These are phyloP conservation scores for Balearica regulorum DNA, from an alignment of 2,797 vertebrate genomes.

Conservation along the genomic window DNA sequence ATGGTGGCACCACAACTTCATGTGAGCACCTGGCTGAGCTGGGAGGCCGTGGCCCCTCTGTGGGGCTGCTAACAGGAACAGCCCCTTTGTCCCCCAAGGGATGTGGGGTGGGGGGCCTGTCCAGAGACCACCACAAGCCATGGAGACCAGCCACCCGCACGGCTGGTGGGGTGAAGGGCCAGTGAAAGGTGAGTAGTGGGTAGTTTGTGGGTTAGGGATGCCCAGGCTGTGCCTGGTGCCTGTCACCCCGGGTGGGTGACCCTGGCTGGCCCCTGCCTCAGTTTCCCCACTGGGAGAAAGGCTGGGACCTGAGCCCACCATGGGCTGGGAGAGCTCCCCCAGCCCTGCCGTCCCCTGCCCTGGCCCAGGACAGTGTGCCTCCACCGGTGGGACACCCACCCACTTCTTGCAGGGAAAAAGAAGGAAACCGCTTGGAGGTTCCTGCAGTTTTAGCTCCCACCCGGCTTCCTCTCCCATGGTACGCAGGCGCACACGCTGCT, in stretches of 20 bases:
- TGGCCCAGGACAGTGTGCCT: background rate
- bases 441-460: background rate
- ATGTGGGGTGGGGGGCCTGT: background rate
- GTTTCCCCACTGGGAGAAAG: background rate
- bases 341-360: background rate
- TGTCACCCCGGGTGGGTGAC: background rate
- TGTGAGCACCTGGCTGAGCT: background rate
- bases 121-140: background rate
- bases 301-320: background rate
- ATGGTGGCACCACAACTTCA: background rate
- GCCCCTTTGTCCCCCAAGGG: background rate
- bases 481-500: fast-evolving
- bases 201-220: background rate
- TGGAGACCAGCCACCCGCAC: fast-evolving
- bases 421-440: background rate
- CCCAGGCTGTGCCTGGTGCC: background rate
- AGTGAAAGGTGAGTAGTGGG: too few relatives aligned
- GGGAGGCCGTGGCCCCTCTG: background rate
- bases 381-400: fast-evolving
- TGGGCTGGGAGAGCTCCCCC: background rate
- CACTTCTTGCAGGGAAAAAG: background rate
- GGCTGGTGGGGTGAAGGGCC: background rate
- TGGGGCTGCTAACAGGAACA: fast-evolving
- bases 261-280: background rate
- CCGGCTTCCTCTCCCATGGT: fast-evolving